A percentile compares a stretch with the other conserved stretches of the same genome.
Conservation (phyloP, 92 coral and sea anemone genomes). For the Palythoa heliodiscus region DNA sequence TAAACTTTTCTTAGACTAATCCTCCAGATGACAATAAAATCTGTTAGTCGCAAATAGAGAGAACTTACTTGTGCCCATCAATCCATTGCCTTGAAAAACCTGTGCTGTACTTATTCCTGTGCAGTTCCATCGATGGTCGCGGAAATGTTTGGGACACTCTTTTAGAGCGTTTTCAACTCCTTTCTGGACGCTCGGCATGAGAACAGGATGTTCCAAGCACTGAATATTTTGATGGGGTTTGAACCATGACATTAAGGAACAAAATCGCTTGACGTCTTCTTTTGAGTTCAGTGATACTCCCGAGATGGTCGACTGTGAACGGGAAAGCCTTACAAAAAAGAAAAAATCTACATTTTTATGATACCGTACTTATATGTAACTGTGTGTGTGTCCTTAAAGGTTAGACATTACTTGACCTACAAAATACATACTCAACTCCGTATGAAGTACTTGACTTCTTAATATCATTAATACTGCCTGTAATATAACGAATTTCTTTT, state of each 20-base stretch:
- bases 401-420: conserved; percentile 28
- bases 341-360: background rate
- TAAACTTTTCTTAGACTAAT: conserved; percentile 37
- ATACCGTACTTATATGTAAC: background rate
- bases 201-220: conserved; percentile 59
- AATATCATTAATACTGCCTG: background rate
- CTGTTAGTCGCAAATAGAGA: conserved; percentile 28
- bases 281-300: conserved; percentile 8
- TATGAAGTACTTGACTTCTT: conserved; percentile 13
- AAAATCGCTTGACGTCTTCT: conserved; percentile 50
- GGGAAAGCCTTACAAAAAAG: conserved; percentile 51
- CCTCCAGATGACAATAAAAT: conserved; percentile 44
- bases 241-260: conserved; percentile 71
- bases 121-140: conserved; percentile 87
- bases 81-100: conserved; percentile 74
- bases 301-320: conserved; percentile 5
- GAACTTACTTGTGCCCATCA: conserved; percentile 77
- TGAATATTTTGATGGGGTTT: conserved; percentile 62
- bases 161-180: conserved; percentile 82
- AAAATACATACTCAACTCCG: background rate
- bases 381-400: conserved; percentile 22
- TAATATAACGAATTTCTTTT: background rate
- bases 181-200: conserved; percentile 61
- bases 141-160: conserved; percentile 82
- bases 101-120: conserved; percentile 82